Conservation (phyloP, 1,140 invertebrate species). For the Cylas formicarius region DNA sequence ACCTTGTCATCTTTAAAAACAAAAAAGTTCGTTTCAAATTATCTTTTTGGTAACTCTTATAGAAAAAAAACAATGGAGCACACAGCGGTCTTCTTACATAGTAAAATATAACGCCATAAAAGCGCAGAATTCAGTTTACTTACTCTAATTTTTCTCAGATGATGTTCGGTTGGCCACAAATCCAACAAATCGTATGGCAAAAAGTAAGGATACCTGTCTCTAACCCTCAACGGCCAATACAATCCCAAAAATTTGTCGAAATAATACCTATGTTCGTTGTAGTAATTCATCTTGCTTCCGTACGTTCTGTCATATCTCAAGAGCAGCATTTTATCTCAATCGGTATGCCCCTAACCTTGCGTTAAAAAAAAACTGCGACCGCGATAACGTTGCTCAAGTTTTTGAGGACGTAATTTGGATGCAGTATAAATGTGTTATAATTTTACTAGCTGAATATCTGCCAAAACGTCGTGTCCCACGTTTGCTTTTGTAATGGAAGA, state of each 20-base stretch:
- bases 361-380: too few relatives aligned
- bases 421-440: constrained; percentile 12
- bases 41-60: too few relatives aligned
- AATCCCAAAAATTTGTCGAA: constrained; percentile 20
- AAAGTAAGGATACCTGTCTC: constrained; percentile 9
- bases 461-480: too few relatives aligned
- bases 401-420: background rate
- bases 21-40: too few relatives aligned
- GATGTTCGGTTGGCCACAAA: constrained; percentile 27
- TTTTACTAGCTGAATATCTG: constrained; percentile 7
- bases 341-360: too few relatives aligned
- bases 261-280: constrained; percentile 18
- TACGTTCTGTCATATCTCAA: constrained; percentile 21
- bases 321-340: constrained; percentile 17
- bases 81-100: background rate
- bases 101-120: background rate
- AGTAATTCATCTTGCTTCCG: constrained; percentile 20
- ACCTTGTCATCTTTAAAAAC: too few relatives aligned
- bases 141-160: constrained; percentile 25
- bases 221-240: constrained; percentile 20
- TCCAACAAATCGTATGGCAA: constrained; percentile 21
- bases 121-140: constrained; percentile 5
- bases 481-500: too few relatives aligned
- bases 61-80: too few relatives aligned
- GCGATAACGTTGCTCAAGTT: constrained; percentile 14